A percentile compares a stretch with the other conserved stretches of the same genome.
Evolutionary conservation across 2,797 vertebrate genomes (phyloP).

Genomic region (Momotus momota): DNA sequence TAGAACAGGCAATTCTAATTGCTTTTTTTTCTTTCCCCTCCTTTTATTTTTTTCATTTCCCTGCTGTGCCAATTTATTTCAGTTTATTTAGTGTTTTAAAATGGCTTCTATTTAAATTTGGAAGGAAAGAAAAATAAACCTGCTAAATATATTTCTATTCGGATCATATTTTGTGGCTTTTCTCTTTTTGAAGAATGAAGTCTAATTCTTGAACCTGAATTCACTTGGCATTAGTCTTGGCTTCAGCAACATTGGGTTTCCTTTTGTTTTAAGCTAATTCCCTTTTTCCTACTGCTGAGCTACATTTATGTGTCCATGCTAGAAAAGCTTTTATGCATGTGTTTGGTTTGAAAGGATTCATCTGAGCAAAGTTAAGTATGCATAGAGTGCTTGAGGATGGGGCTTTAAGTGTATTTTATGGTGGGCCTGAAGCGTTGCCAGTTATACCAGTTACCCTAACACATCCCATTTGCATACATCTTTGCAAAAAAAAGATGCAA

Average conservation of each 20-base stretch:
- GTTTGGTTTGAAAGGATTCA: not conserved
- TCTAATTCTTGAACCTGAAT: slow-evolving; percentile 66
- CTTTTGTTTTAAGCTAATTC: slow-evolving; percentile 66
- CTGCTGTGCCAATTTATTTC: not conserved
- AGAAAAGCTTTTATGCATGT: not conserved
- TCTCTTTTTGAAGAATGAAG: slow-evolving; percentile 55
- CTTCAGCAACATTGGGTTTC: slow-evolving; percentile 22
- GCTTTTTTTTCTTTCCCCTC: not conserved
- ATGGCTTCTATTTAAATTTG: slow-evolving; percentile 58
- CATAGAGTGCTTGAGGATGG: not conserved
- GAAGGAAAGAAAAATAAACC: slow-evolving; percentile 54
- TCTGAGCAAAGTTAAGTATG: not conserved
- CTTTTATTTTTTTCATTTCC: not conserved
- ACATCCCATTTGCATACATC: rapidly evolving
- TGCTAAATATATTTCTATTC: slow-evolving; percentile 62
- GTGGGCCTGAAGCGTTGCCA: not conserved
- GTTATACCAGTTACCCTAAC: rapidly evolving
- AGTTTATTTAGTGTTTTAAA: slow-evolving; percentile 39
- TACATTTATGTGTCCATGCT: not conserved
- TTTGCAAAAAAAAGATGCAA: not conserved
- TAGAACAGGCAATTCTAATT: not conserved
- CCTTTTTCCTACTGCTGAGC: slow-evolving; percentile 35
- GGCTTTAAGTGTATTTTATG: not conserved
- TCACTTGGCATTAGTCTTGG: slow-evolving; percentile 40
- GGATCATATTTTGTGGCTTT: slow-evolving; percentile 59